Evolutionary conservation across 2,113 vertebrate species (phyloP).

Genomic region (Meriones unguiculatus): DNA sequence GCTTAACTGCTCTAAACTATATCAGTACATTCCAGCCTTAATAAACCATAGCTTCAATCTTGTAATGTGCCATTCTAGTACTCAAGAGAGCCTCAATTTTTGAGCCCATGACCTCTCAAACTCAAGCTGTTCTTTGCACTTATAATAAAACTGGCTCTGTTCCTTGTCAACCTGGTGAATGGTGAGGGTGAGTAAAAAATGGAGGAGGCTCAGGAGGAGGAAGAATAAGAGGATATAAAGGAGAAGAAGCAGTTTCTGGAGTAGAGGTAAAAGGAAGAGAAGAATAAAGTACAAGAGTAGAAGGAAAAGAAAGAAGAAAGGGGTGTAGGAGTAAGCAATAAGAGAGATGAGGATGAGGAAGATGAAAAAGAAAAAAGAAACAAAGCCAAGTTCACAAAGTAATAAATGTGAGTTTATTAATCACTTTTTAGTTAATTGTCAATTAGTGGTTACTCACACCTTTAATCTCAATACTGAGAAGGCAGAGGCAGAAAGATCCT

Average conservation of each 20-base stretch:
- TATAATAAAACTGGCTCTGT: background rate
- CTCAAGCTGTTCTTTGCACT: background rate
- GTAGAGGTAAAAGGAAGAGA: background rate
- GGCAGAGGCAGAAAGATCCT: no score
- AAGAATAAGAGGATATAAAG: background rate
- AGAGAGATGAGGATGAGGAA: background rate
- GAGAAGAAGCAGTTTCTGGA: background rate
- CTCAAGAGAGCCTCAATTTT: conserved; percentile 24
- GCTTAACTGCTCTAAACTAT: background rate
- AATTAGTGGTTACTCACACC: no score
- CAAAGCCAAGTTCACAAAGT: background rate
- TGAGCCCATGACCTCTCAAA: background rate
- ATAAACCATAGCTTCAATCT: conserved; percentile 60
- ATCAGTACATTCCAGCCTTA: conserved; percentile 38
- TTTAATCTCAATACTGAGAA: background rate
- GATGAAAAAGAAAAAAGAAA: background rate
- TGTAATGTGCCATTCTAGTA: background rate
- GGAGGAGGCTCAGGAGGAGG: background rate
- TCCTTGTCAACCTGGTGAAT: background rate
- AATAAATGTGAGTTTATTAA: background rate
- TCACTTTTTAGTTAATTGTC: no score
- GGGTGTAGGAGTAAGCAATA: background rate
- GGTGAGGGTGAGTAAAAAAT: background rate
- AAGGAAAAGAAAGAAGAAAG: background rate
- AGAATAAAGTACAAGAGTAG: background rate